Evolutionary conservation across 2,797 vertebrate species (phyloP).

Genomic region (Denticeps clupeoides): DNA sequence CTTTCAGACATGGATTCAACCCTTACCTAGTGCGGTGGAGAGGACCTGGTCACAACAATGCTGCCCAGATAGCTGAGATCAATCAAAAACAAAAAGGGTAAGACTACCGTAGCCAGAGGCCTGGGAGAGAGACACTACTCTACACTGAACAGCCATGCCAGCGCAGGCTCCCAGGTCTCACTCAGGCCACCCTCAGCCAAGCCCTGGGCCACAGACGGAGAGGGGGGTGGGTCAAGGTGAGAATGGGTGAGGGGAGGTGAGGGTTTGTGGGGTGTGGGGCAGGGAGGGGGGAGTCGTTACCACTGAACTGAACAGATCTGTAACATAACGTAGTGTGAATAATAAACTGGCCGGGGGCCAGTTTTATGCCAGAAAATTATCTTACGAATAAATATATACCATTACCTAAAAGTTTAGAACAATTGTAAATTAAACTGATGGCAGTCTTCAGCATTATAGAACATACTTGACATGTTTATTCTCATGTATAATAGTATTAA

Average conservation of each 20-base stretch:
- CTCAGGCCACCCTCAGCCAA: no score
- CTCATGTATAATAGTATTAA: not conserved
- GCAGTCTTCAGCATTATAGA: no score
- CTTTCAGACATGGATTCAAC: constrained; percentile 93
- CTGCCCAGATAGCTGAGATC: constrained; percentile 99
- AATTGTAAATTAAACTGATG: no score
- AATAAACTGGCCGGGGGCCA: not conserved
- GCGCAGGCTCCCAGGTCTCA: no score
- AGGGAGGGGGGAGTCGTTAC: constrained; percentile 26
- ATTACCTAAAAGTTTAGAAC: no score
- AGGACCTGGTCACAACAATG: constrained; percentile 99
- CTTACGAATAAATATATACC: no score
- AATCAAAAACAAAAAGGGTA: constrained; percentile 99
- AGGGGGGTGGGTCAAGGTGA: constrained; percentile 35
- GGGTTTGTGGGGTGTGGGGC: constrained; percentile 26
- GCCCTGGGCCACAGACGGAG: constrained; percentile 8
- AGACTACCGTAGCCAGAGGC: constrained; percentile 57
- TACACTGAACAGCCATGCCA: no score
- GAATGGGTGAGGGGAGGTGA: constrained; percentile 39
- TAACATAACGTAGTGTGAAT: not conserved
- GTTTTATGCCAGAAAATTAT: no score
- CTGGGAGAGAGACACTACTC: constrained; percentile 51
- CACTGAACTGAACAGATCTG: constrained; percentile 20
- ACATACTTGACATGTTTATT: no score
- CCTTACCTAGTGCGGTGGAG: constrained; percentile 99